Percentiles rank a stretch among this genome's conserved stretches.
These are phyloP conservation scores for Drosophila flavopinicola DNA, from an alignment of 2,888 invertebrate genomes.

Conservation along the genomic window DNA sequence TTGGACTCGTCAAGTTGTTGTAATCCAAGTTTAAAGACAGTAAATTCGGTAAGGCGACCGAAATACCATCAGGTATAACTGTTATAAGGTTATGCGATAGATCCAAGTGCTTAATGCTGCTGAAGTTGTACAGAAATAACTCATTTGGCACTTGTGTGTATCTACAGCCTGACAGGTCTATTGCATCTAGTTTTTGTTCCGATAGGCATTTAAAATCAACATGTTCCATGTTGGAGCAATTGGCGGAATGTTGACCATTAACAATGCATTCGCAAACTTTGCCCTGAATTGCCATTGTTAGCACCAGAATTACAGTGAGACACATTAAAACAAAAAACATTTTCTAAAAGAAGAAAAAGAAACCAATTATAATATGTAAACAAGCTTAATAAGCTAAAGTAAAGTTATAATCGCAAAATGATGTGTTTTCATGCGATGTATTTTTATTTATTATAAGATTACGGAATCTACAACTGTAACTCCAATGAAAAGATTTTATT, in stretches of 20 bases:
- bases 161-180: no score
- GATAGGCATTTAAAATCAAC: constrained; percentile 11
- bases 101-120: not conserved
- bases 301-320: no score
- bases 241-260: not conserved
- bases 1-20: not conserved
- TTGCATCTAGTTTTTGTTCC: not conserved
- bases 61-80: not conserved
- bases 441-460: no score
- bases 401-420: no score
- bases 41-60: not conserved
- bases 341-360: no score
- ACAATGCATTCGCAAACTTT: not conserved
- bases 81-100: not conserved
- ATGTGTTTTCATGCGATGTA: no score
- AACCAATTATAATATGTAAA: no score
- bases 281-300: no score
- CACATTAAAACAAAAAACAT: no score
- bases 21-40: not conserved
- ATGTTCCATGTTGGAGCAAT: not conserved
- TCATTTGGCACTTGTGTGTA: not conserved
- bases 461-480: no score
- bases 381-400: no score
- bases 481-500: no score
- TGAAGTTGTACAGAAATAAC: not conserved